Conservation (phyloP, 2,888 invertebrate genomes). For the Asteroscopus sphinx region DNA sequence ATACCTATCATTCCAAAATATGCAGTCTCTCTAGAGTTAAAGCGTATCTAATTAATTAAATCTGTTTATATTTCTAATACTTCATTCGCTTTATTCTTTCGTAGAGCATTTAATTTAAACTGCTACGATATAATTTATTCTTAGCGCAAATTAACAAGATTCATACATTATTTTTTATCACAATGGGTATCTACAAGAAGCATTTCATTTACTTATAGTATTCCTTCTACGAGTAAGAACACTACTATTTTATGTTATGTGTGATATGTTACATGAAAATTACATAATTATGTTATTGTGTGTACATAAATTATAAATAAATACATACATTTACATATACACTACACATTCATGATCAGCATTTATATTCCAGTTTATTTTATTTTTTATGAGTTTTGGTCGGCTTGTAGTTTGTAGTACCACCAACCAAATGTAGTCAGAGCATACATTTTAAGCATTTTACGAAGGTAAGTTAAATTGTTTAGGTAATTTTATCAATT, state of each 20-base stretch:
- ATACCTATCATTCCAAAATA: too few relatives aligned
- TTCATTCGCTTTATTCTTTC: conserved; percentile 27
- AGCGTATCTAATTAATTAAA: neutral
- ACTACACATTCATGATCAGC: neutral
- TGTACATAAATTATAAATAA: too few relatives aligned
- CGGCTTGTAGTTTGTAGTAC: too few relatives aligned
- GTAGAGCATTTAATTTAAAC: conserved; percentile 18
- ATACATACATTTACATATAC: too few relatives aligned
- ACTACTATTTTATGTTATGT: neutral
- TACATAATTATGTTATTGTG: neutral
- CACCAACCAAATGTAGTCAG: too few relatives aligned
- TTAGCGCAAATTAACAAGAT: conserved; percentile 16
- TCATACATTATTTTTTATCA: neutral
- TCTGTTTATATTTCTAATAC: conserved; percentile 28
- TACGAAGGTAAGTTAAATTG: too few relatives aligned
- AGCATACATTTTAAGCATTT: too few relatives aligned
- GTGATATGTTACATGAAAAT: conserved; percentile 2
- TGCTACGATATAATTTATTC: conserved; percentile 24
- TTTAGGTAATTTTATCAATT: too few relatives aligned
- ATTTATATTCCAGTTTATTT: too few relatives aligned
- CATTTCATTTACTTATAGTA: neutral
- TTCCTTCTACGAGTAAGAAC: neutral
- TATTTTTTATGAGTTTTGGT: too few relatives aligned
- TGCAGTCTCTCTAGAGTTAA: neutral
- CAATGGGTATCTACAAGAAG: too few relatives aligned